Percentiles rank a stretch among this genome's conserved stretches.
Conservation (phyloP, 2,113 vertebrate species). For the Macheiramphus alcinus region DNA sequence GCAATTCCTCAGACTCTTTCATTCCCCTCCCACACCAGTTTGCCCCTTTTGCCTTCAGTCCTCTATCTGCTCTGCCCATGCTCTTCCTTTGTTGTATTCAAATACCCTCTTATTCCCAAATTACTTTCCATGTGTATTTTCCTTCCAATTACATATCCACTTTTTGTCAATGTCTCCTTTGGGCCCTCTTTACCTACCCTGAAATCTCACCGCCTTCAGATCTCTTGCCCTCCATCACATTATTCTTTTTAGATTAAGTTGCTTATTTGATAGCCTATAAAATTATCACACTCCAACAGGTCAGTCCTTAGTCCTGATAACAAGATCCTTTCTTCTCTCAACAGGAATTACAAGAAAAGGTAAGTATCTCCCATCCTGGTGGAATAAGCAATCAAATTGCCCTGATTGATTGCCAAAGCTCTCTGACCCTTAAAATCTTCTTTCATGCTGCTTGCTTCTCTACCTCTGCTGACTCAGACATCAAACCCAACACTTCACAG, state of each 20-base stretch:
- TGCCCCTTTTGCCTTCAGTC: not conserved
- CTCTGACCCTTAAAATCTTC: not conserved
- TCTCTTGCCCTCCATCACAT: not conserved
- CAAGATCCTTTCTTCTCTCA: not conserved
- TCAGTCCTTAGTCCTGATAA: not conserved
- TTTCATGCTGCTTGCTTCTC: not conserved
- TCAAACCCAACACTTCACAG: not conserved
- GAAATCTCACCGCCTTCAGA: not conserved
- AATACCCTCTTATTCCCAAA: not conserved
- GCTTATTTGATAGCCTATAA: not conserved
- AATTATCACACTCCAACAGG: not conserved
- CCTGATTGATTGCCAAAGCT: not conserved
- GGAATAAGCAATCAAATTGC: not conserved
- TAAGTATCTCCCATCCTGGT: not conserved
- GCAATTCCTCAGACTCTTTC: not conserved
- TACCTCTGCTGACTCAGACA: not conserved
- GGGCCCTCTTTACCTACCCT: not conserved
- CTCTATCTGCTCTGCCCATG: not conserved
- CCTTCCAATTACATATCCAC: not conserved
- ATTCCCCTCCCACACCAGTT: not conserved
- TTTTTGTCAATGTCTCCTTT: not conserved
- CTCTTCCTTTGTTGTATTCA: not conserved
- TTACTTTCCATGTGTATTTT: not conserved
- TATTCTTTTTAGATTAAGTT: not conserved
- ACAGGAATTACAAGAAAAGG: not conserved